Base-by-base conservation (phyloP, 1,140 invertebrate species). In the Cataglyphis hispanica region DNA sequence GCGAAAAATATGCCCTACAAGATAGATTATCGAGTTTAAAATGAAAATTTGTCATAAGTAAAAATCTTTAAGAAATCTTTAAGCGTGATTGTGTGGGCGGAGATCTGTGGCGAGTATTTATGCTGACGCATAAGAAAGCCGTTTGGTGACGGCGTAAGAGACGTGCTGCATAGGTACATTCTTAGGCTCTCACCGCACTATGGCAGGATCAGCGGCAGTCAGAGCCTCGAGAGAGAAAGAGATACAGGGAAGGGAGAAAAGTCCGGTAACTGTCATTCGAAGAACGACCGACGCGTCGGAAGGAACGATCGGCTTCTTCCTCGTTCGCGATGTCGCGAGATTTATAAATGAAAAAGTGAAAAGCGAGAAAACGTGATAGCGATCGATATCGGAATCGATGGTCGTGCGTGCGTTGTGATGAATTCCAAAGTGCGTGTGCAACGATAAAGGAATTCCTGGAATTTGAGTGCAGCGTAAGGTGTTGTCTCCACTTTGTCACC, bases 211-310 rank as follows among this genome's bases (percentile, higher is more conserved):
- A 43, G 53, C 58, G 43, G 27, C 64, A n/a, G n/a, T n/a, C n/a
- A n/a, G 22, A 64, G 60, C 19, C 64, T 53, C 86, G 46, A 7
- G 43, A 46, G 10, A 4, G 22, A 70, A 85, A 56, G 31, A 31
- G 43, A 50, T 60, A 61, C 43, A 63, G 63, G 43, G 37, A 50
- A 63, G 27, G 77, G 66, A 76, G 80, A 64, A 64, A 77, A 83
- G 81, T 74, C 77, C 78, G 84, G 89, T 86, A 90, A 92, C 89
- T 93, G 91, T 93, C 92, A 93, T 92, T 93, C 89, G 90, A 87
- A 74, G 87, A 90, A 90, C 91, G 78, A 83, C 91, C 90, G 75
- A 91, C 88, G 91, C 69, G 84, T 87, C 72, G 92, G 40, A 60
- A 86, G 67, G 90, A 60, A 75, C 46, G 74, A 87, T 56, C 37